Conservation (phyloP, 2,888 invertebrate species). For the Phortica magna region DNA sequence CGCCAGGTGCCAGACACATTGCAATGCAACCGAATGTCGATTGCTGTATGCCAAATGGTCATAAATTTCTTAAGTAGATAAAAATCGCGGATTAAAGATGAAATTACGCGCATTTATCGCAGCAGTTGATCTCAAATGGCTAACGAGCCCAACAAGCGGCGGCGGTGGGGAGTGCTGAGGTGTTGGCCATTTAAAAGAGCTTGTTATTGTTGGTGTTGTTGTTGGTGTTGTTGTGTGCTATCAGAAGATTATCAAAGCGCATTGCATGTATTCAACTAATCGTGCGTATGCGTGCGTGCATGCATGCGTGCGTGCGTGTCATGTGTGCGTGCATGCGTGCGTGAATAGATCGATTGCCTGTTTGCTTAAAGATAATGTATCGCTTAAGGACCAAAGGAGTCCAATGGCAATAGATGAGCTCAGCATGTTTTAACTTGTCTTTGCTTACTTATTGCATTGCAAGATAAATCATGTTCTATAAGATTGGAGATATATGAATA, state of each 20-base stretch:
- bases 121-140: constrained; percentile 25
- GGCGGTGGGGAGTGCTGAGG: neutral
- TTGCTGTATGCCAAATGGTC: neutral
- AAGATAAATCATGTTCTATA: too few species aligned
- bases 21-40: constrained; percentile 7
- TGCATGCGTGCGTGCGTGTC: neutral
- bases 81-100: constrained; percentile 42
- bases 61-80: constrained; percentile 33
- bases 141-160: neutral
- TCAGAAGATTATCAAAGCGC: neutral
- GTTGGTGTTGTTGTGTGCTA: neutral
- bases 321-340: neutral
- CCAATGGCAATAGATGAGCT: neutral
- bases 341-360: neutral
- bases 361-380: neutral
- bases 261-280: too few species aligned
- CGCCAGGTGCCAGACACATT: neutral
- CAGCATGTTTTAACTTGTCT: neutral
- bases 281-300: neutral
- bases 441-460: neutral
- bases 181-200: too few species aligned
- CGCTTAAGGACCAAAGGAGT: neutral
- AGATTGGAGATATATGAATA: too few species aligned
- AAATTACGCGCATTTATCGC: constrained; percentile 44
- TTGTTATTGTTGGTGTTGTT: too few species aligned